phyloP scores from a whole-genome alignment of 2,888 invertebrate genomes.

The Lasioglossum marginatum region DNA sequence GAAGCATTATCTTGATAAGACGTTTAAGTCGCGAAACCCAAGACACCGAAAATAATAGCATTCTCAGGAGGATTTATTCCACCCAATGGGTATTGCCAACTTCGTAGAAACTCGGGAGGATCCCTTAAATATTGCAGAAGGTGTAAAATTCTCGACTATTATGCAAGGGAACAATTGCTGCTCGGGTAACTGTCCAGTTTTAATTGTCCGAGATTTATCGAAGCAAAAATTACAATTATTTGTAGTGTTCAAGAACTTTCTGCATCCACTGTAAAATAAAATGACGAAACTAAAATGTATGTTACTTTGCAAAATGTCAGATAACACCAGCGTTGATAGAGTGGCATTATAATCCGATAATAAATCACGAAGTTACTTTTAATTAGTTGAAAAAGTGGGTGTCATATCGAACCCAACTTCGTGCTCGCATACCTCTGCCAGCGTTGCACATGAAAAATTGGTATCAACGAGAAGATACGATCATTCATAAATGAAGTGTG shows the following conservation, averaged over 20 bases:
- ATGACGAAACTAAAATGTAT: not conserved
- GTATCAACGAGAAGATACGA: not conserved
- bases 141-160: not conserved
- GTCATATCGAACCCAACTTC: not conserved
- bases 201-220: not conserved
- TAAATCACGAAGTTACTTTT: not conserved
- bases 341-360: not conserved
- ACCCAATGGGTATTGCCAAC: not conserved
- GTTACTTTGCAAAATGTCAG: not conserved
- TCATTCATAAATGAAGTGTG: not conserved
- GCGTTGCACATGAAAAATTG: not conserved
- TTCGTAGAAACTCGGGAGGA: not conserved
- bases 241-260: too few species aligned
- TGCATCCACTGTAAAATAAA: not conserved
- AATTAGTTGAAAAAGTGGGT: not conserved
- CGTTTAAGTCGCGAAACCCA: conserved; percentile 12
- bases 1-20: conserved; percentile 26
- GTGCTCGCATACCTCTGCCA: not conserved
- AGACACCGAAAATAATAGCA: conserved; percentile 4
- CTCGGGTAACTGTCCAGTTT: too few species aligned
- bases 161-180: not conserved
- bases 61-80: not conserved
- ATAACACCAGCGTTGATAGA: not conserved
- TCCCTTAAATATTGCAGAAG: not conserved
- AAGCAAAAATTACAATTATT: not conserved